Base-by-base conservation (phyloP, 1,140 invertebrate species). In the Drosophila burlai region DNA sequence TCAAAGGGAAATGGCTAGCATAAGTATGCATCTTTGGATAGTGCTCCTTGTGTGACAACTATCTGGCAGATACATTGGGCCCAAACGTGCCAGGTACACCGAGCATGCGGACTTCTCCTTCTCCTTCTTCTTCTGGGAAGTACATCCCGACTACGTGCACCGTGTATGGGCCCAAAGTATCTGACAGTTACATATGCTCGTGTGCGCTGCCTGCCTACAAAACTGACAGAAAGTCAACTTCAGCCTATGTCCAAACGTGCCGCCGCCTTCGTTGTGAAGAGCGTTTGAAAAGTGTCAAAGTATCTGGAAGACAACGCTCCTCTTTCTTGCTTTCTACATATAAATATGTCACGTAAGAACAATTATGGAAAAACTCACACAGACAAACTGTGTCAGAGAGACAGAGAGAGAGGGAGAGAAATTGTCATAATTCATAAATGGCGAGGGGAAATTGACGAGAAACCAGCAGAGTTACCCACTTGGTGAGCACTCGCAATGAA, bases 331-430 rank as follows among this genome's bases (percentile, higher is more conserved):
- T 69, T 69, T 36, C 38, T 34, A 45, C 47, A 18, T 10, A 11
- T 75, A 45, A 64, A 68, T 77, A 50, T 78, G 76, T 78, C 76
- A 78, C 74, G 76, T 78, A 78, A 71, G 74, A 78, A 78, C 76
- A 78, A 78, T 78, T 78, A 78, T 62, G 74, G 65, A 50, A 78
- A 78, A 78, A 78, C 76, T 78, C 74, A 38, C 34, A 45, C 24
- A 45, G 45, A 71, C 50, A 71, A 79, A 79, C 66, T 79, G 66
- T 79, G 76, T 72, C 76, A 79, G 66, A 64, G 73, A 57, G 74
- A 66, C 75, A 79, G 74, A 55, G 50, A 40, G 43, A 45, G 21
- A 68, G 24, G 24, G 24, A 24, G 73, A 57, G 74, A 75, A 76
- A 76, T 76, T 60, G 34, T 76, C 69, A 71, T 72, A 73, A 73